Evolutionary conservation across 2,888 invertebrate species (phyloP).

Genomic region (Dicyrtomina minuta): DNA sequence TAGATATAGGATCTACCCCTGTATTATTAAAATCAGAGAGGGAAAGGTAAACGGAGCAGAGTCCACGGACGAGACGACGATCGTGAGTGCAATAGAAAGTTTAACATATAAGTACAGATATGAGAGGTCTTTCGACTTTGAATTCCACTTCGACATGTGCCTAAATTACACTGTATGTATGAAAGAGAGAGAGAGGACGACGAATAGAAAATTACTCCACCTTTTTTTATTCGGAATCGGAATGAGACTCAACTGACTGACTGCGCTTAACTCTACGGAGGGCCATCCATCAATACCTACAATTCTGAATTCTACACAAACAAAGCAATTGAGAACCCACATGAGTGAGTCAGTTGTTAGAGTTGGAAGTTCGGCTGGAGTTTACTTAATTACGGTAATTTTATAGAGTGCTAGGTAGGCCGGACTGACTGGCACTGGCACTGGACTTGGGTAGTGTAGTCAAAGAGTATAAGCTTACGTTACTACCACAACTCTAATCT

Average conservation of each 20-base stretch:
- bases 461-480: background rate
- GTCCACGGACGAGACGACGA: too few species aligned
- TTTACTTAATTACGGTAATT: conserved; percentile 51
- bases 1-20: too few species aligned
- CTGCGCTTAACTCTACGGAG: too few species aligned
- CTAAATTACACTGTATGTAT: conserved; percentile 29
- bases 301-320: conserved; percentile 15
- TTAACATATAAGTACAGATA: background rate
- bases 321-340: conserved; percentile 18
- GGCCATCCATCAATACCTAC: conserved; percentile 25
- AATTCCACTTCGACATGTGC: conserved; percentile 9
- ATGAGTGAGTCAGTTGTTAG: conserved; percentile 26
- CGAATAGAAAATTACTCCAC: conserved; percentile 23
- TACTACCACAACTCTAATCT: conserved; percentile 15
- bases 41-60: too few species aligned
- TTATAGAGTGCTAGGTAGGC: conserved; percentile 46
- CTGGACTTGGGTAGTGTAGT: too few species aligned
- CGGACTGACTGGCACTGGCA: background rate
- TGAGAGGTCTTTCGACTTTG: background rate
- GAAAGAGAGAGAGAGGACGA: too few species aligned
- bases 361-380: conserved; percentile 25
- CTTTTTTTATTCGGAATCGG: conserved; percentile 11
- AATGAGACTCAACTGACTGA: conserved; percentile 1
- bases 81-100: too few species aligned
- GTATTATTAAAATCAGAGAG: too few species aligned